Evolutionary conservation across 2,113 vertebrate genomes (phyloP).

Genomic region (Epinephelus fuscoguttatus): DNA sequence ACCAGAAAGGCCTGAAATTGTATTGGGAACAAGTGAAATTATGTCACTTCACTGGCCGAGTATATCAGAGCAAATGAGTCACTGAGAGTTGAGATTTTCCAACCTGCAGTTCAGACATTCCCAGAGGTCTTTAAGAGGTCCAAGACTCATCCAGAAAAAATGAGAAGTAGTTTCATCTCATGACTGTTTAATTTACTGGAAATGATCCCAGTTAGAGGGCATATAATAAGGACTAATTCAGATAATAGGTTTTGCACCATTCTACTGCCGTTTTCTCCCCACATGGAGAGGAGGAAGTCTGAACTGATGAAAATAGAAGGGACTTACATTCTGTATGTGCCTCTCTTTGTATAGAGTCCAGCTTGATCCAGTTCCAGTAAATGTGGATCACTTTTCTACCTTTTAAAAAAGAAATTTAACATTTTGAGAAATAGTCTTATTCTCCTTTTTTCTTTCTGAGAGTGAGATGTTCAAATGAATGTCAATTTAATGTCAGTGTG

Average conservation of each 20-base stretch:
- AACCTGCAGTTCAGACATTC: not conserved
- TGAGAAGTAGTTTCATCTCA: conserved; percentile 31
- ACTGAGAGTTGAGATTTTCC: not conserved
- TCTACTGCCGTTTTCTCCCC: conserved; percentile 30
- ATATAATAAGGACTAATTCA: conserved; percentile 37
- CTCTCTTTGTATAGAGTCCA: too few species aligned
- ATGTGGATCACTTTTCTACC: not conserved
- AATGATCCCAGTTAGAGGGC: conserved; percentile 21
- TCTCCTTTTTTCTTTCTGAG: not conserved
- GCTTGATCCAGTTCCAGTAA: too few species aligned
- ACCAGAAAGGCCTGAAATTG: not conserved
- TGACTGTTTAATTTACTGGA: conserved; percentile 29
- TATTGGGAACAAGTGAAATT: too few species aligned
- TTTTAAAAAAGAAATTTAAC: too few species aligned
- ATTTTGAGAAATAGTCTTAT: too few species aligned
- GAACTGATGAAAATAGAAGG: not conserved
- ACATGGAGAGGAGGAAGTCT: conserved; percentile 19
- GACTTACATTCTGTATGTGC: too few species aligned
- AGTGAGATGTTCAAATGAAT: not conserved
- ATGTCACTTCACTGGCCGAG: not conserved
- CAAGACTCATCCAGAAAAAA: not conserved
- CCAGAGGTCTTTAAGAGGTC: not conserved
- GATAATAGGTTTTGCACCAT: conserved; percentile 22
- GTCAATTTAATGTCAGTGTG: not conserved
- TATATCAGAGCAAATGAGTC: not conserved